Evolutionary conservation across 1,140 invertebrate species (phyloP).

Genomic region (Pogonomyrmex barbatus): DNA sequence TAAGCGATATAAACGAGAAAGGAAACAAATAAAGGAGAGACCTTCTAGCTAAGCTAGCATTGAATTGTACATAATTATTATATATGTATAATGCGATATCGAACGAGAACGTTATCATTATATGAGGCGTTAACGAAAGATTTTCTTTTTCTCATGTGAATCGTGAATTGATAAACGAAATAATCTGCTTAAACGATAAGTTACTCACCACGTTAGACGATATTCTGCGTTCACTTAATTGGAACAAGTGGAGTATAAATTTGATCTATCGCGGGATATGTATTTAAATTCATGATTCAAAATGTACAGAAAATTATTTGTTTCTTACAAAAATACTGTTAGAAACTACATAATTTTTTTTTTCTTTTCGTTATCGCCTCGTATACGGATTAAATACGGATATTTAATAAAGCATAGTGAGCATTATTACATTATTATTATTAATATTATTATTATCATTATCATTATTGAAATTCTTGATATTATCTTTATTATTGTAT

Average conservation of each 20-base stretch:
- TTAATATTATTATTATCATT: slow-evolving; percentile 75
- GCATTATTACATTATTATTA: slow-evolving; percentile 77
- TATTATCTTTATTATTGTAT: slow-evolving; percentile 81
- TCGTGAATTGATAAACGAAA: neutral
- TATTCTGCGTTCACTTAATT: slow-evolving; percentile 9
- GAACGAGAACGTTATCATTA: slow-evolving; percentile 81
- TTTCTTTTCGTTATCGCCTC: slow-evolving; percentile 77
- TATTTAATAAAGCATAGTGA: slow-evolving; percentile 75
- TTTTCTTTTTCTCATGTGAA: neutral
- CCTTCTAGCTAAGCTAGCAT: slow-evolving; percentile 72
- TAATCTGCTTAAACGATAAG: neutral
- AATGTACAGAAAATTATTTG: neutral
- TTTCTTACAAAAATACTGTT: neutral
- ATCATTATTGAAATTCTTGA: slow-evolving; percentile 77
- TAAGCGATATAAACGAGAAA: slow-evolving; percentile 45
- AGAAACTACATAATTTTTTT: slow-evolving; percentile 34
- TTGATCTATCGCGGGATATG: neutral
- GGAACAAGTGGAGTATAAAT: neutral
- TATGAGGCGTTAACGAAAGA: slow-evolving; percentile 76
- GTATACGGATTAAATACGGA: slow-evolving; percentile 64
- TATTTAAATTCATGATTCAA: neutral
- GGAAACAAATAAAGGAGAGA: slow-evolving; percentile 60
- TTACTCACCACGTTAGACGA: neutral
- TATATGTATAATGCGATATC: slow-evolving; percentile 80
- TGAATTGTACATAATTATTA: slow-evolving; percentile 85